phyloP scores from a whole-genome alignment of 2,113 vertebrate species.

The Prionailurus viverrinus region DNA sequence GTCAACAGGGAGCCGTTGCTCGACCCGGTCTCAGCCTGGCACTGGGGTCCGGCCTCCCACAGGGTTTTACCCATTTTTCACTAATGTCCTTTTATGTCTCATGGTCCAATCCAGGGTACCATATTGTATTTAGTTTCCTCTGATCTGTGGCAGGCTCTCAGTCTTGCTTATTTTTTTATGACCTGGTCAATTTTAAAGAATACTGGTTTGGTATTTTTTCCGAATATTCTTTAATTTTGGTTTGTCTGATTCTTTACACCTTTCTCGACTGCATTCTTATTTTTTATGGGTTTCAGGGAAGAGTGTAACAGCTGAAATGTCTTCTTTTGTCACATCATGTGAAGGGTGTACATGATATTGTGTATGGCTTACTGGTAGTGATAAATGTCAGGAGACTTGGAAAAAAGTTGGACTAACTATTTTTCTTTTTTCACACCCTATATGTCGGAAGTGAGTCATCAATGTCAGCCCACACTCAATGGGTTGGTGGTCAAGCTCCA shows the following conservation, averaged over 20 bases:
- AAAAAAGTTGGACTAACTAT: background rate
- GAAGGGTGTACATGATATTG: background rate
- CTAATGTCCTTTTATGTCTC: background rate
- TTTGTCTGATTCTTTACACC: background rate
- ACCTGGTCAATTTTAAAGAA: background rate
- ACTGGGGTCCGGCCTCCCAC: no score
- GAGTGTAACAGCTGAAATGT: background rate
- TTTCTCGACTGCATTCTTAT: background rate
- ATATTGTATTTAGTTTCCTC: constrained; percentile 2
- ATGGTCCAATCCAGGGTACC: background rate
- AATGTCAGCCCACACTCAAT: background rate
- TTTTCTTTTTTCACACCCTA: background rate
- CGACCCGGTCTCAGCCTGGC: no score
- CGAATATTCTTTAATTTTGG: background rate
- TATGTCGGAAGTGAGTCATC: background rate
- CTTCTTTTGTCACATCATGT: background rate
- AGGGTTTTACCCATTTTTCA: background rate
- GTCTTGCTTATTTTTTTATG: background rate
- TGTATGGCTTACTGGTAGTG: background rate
- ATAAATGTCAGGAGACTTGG: background rate
- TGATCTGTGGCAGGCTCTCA: background rate
- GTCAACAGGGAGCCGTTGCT: no score
- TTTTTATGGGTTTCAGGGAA: background rate
- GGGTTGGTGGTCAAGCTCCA: background rate
- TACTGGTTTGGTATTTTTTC: background rate